Base-by-base conservation (phyloP, 2,113 vertebrate species). In the Tor tambroides region DNA sequence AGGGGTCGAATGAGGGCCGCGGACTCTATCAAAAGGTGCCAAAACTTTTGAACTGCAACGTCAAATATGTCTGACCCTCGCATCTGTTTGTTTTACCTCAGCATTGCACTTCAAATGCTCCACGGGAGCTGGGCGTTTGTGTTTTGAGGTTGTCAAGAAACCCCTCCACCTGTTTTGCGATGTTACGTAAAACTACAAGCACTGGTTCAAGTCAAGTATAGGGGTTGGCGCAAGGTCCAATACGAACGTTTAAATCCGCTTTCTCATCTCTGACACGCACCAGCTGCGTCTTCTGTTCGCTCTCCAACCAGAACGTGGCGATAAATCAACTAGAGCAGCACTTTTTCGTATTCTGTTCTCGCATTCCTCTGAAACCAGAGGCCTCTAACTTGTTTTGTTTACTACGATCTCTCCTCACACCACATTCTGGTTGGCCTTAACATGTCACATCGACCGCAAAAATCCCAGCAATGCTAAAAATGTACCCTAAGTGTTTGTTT, bases 401-500 rank as follows among this genome's bases (percentile, higher is more conserved):
- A 81, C 61, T 80, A 59, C 87, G 46, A 75, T 84, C 78, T 61
- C 54, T 90, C 89, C 88, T 76, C 88, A 85, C 85, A 63, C 91
- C 85, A 82, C 32, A 84, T 86, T 92, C 80, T 67, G 74, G 90
- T 90, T 91, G 82, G 88, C 77, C 72, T 91, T 89, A 86, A 90
- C 87, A 89, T 89, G 88, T 61, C 67, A 87, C 84, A 87, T 83
- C 76, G 15, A 63, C 93, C 94, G 3, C 93, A 93, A 87, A 79
- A 89, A 93, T 95, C 85, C 82, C 86, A 94, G 91, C 38, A 87
- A 95, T 94, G 84, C 85, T 89, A 92, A 93, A 94, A 95, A 95
- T 95, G 91, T 93, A 93, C 92, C 92, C 92, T 90, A 92, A 94
- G 92, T 92, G 89, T 94, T 93, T 94, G 94, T 95, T 95, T 95